These are phyloP conservation scores for Garrulus glandarius DNA, from an alignment of 2,797 vertebrate genomes.

Conservation along the genomic window DNA sequence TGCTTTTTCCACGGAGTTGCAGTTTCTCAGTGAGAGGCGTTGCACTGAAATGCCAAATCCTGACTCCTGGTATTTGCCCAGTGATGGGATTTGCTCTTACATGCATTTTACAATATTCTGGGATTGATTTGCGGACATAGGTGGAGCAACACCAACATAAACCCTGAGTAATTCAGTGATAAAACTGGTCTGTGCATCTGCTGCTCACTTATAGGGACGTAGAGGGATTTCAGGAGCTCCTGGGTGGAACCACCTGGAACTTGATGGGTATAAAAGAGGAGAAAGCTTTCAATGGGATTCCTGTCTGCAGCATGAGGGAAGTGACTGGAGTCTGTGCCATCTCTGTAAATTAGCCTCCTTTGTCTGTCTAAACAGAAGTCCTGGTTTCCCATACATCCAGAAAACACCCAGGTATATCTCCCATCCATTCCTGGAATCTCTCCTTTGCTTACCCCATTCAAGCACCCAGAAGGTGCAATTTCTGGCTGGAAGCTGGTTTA, in stretches of 20 bases:
- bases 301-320: background rate
- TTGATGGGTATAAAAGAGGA: background rate
- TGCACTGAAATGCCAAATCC: background rate
- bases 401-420: background rate
- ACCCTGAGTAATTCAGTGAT: background rate
- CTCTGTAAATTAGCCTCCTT: too few species aligned
- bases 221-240: background rate
- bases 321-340: background rate
- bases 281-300: background rate
- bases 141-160: background rate
- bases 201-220: rapidly evolving
- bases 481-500: background rate
- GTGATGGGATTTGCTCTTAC: background rate
- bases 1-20: background rate
- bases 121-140: rapidly evolving
- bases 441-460: background rate
- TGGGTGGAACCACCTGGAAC: background rate
- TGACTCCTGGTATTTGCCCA: background rate
- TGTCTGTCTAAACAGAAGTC: background rate
- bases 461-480: background rate
- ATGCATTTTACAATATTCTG: background rate
- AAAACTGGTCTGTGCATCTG: background rate
- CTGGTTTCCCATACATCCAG: background rate
- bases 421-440: background rate
- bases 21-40: background rate